Conservation (phyloP, 2,797 vertebrate species). For the Rhinichthys osculus region DNA sequence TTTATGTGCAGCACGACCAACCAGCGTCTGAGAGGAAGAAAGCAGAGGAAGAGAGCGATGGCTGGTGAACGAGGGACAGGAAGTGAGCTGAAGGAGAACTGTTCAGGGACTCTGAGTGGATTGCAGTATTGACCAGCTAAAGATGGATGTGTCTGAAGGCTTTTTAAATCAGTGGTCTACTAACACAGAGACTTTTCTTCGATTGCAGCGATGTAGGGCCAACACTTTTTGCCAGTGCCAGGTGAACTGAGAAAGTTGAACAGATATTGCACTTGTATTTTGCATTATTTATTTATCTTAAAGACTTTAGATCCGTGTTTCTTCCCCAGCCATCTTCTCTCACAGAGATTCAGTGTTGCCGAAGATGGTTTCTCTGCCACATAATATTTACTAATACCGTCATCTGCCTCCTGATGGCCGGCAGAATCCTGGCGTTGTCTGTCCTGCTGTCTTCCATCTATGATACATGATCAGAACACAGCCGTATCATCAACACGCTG, state of each 20-base stretch:
- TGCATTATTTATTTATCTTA: not conserved
- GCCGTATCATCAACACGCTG: slow-evolving; percentile 21
- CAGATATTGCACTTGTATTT: not conserved
- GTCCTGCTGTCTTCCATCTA: slow-evolving; percentile 7
- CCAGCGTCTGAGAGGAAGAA: slow-evolving; percentile 41
- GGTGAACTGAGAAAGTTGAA: not conserved
- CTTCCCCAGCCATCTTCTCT: not conserved
- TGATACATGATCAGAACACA: slow-evolving; percentile 33
- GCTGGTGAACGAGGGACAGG: slow-evolving; percentile 18
- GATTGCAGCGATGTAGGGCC: not conserved
- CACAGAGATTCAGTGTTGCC: not conserved
- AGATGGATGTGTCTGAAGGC: not conserved
- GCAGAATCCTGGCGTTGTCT: not conserved
- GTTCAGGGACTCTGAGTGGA: not conserved
- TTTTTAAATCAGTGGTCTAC: not conserved
- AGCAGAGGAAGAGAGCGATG: slow-evolving; percentile 33
- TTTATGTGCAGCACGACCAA: slow-evolving; percentile 34
- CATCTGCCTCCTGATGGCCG: not conserved
- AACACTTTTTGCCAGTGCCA: not conserved
- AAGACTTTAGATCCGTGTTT: not conserved
- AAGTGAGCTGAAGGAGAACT: slow-evolving; percentile 19
- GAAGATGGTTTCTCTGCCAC: slow-evolving; percentile 22
- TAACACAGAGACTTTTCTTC: not conserved
- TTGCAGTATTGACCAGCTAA: slow-evolving; percentile 19
- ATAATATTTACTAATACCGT: slow-evolving; percentile 28